Percentiles rank a stretch among this genome's conserved stretches.
phyloP scores from a whole-genome alignment of 1,140 invertebrate genomes.

The Temnothorax nylanderi region DNA sequence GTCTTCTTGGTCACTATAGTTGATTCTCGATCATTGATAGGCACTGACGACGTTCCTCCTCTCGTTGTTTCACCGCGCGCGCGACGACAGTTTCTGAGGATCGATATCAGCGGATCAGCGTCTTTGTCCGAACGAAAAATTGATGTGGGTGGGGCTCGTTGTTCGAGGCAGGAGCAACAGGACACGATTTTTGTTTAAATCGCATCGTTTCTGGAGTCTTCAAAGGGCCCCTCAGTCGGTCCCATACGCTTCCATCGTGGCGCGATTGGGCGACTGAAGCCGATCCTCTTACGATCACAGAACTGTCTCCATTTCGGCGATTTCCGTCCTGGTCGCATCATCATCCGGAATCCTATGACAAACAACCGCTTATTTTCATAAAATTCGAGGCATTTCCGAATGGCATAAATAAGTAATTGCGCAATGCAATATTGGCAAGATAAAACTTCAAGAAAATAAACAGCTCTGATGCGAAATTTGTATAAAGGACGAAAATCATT shows the following conservation, averaged over 20 bases:
- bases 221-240: not conserved
- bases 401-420: not conserved
- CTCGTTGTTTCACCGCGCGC: not conserved
- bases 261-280: constrained; percentile 61
- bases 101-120: constrained; percentile 24
- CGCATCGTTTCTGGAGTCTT: constrained; percentile 13
- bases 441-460: not conserved
- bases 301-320: constrained; percentile 95
- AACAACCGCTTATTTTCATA: constrained; percentile 22
- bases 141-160: constrained; percentile 57
- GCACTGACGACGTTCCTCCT: constrained; percentile 33
- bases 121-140: constrained; percentile 34
- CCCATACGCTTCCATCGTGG: constrained; percentile 44
- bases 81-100: constrained; percentile 6
- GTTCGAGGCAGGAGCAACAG: constrained; percentile 45
- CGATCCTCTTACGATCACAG: constrained; percentile 88
- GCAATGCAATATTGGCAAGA: not conserved
- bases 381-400: not conserved
- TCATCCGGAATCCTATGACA: constrained; percentile 78
- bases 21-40: constrained; percentile 44
- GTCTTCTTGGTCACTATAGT: constrained; percentile 31
- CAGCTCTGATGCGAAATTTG: not conserved
- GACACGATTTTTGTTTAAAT: constrained; percentile 14
- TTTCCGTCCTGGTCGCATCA: constrained; percentile 88
- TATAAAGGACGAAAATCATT: not conserved